Evolutionary conservation across 2,888 invertebrate genomes (phyloP).

Genomic region (Coleophora deauratella): DNA sequence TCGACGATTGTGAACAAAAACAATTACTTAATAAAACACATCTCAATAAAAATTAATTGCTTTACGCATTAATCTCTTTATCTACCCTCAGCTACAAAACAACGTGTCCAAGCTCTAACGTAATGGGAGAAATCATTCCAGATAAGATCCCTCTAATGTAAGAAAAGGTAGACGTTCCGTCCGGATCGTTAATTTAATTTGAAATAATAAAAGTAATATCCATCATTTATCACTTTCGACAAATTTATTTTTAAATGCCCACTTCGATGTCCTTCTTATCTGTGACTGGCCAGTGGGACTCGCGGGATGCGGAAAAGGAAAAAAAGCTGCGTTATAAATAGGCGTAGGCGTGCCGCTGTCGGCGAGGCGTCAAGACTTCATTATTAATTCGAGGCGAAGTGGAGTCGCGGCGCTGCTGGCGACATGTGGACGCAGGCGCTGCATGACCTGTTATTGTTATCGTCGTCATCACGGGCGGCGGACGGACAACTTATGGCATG

Average conservation of each 20-base stretch:
- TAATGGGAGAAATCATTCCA: slow-evolving; percentile 73
- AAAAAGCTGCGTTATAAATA: slow-evolving; percentile 47
- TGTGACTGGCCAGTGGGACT: slow-evolving; percentile 44
- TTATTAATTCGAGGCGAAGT: slow-evolving; percentile 23
- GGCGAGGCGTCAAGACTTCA: slow-evolving; percentile 44
- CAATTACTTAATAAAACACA: slow-evolving; percentile 71
- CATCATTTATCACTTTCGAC: slow-evolving; percentile 73
- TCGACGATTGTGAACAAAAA: slow-evolving; percentile 58
- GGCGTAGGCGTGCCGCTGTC: slow-evolving; percentile 54
- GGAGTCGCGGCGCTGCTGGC: slow-evolving; percentile 8
- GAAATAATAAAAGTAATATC: slow-evolving; percentile 72
- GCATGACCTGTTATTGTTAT: background rate
- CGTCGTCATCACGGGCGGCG: too few species aligned
- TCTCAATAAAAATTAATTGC: slow-evolving; percentile 73
- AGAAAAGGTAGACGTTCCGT: slow-evolving; percentile 67
- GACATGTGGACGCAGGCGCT: background rate
- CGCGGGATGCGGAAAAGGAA: slow-evolving; percentile 33
- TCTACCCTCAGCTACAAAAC: slow-evolving; percentile 63
- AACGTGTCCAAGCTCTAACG: slow-evolving; percentile 63
- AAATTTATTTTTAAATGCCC: slow-evolving; percentile 73
- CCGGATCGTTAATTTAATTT: slow-evolving; percentile 71
- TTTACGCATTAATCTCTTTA: slow-evolving; percentile 72
- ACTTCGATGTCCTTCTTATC: slow-evolving; percentile 61
- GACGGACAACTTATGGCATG: too few species aligned
- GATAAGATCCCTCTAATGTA: slow-evolving; percentile 72